Percentiles rank a stretch among this genome's conserved stretches.
phyloP scores from a whole-genome alignment of 2,797 vertebrate genomes.

The Uromys caudimaculatus region DNA sequence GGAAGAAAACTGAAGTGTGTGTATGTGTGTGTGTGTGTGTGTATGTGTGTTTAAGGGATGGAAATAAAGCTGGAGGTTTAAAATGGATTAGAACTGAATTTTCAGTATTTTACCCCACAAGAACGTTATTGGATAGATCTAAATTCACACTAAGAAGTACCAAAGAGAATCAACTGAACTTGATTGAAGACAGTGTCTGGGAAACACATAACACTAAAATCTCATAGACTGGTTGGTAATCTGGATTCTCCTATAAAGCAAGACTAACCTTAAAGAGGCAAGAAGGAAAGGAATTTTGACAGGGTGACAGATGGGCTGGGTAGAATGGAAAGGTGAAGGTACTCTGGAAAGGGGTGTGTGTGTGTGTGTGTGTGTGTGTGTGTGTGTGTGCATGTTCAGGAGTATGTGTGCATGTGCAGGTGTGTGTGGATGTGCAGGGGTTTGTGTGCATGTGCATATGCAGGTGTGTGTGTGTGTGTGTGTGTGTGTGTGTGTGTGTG shows the following conservation, averaged over 20 bases:
- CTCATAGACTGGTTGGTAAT: neutral
- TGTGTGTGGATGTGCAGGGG: too few relatives aligned
- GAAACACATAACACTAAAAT: neutral
- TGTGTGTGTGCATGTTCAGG: too few relatives aligned
- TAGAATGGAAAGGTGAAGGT: neutral
- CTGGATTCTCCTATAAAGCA: neutral
- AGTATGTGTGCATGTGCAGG: too few relatives aligned
- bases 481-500: too few relatives aligned
- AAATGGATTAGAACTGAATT: slow-evolving; percentile 3
- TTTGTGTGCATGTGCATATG: too few relatives aligned
- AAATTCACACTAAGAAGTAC: slow-evolving; percentile 34
- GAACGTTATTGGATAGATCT: neutral
- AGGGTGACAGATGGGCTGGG: neutral
- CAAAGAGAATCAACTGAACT: neutral
- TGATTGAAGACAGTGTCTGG: neutral
- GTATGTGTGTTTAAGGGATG: neutral
- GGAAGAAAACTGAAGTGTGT: slow-evolving; percentile 5
- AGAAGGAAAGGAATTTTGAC: neutral
- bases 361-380: neutral
- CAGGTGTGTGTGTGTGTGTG: too few relatives aligned
- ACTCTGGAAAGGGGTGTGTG: neutral
- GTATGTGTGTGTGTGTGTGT: too few relatives aligned
- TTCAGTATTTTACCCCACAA: slow-evolving; percentile 10
- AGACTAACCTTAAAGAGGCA: neutral
- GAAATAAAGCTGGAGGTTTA: slow-evolving; percentile 12